Evolutionary conservation across 1,140 invertebrate species (phyloP).

Genomic region (Thalassaphorura encarpata): DNA sequence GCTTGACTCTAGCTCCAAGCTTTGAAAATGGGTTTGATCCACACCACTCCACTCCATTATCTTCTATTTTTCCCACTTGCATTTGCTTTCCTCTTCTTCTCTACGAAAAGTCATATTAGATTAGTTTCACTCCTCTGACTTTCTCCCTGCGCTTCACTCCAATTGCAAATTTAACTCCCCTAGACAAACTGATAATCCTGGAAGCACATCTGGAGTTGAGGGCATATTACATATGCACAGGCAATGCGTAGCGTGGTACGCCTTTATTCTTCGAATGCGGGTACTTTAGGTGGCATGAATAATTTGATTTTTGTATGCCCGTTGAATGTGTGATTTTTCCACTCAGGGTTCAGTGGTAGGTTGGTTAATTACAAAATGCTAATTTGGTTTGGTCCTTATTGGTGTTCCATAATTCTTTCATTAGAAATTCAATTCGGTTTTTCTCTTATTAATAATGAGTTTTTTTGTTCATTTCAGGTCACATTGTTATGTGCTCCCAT

Average conservation of each 20-base stretch:
- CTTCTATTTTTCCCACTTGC: no score
- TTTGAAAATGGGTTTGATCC: no score
- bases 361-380: neutral
- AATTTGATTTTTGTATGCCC: neutral
- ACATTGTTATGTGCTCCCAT: slow-evolving; percentile 32
- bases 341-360: neutral
- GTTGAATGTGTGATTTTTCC: neutral
- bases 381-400: neutral
- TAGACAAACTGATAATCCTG: neutral
- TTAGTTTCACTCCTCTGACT: neutral
- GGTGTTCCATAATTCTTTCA: neutral
- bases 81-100: no score
- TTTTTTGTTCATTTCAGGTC: slow-evolving; percentile 25
- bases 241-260: no score
- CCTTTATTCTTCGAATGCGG: no score
- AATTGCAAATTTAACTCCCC: neutral
- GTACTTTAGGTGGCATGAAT: no score
- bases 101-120: neutral
- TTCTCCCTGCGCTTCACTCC: neutral
- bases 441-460: slow-evolving; percentile 8
- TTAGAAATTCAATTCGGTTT: neutral
- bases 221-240: no score
- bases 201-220: no score
- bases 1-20: no score
- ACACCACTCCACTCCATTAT: no score